A percentile compares a stretch with the other conserved stretches of the same genome.
phyloP scores from a whole-genome alignment of 2,113 vertebrate genomes.

The Genyomyrus donnyi region DNA sequence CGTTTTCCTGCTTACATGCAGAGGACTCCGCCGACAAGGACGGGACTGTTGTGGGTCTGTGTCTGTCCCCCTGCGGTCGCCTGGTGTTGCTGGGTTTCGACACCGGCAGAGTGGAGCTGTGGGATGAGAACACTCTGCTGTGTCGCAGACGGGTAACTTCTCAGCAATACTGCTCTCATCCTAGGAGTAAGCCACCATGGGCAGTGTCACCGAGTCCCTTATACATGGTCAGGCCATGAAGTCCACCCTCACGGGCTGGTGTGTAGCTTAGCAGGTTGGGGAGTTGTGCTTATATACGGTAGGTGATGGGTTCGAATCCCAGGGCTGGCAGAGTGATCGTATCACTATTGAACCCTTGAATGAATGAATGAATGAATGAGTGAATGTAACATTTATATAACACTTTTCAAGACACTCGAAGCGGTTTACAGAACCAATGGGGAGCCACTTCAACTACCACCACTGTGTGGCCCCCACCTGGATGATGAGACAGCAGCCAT shows the following conservation, averaged over 20 bases:
- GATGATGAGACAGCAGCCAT: too few species aligned
- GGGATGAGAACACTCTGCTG: slow-evolving; percentile 44
- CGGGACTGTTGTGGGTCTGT: slow-evolving; percentile 56
- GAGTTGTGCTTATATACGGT: background rate
- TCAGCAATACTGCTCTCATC: background rate
- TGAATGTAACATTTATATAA: background rate
- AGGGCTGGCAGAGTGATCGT: background rate
- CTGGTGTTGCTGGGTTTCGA: slow-evolving; percentile 58
- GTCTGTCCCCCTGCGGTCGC: slow-evolving; percentile 54
- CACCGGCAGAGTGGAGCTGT: slow-evolving; percentile 65
- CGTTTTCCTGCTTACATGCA: slow-evolving; percentile 21
- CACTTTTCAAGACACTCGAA: background rate
- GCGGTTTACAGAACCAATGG: background rate
- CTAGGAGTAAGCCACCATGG: background rate
- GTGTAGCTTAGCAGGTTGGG: background rate
- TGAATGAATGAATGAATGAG: background rate
- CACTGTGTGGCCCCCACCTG: background rate
- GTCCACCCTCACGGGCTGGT: background rate
- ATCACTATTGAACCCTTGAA: background rate
- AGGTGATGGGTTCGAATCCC: background rate
- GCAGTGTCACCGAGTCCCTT: background rate
- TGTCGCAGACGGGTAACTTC: slow-evolving; percentile 51
- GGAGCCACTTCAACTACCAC: background rate
- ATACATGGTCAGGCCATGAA: background rate
- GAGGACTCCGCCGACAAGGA: slow-evolving; percentile 28